A percentile compares a stretch with the other conserved stretches of the same genome.
Conservation (phyloP, 2,113 vertebrate species). For the Caretta caretta region DNA sequence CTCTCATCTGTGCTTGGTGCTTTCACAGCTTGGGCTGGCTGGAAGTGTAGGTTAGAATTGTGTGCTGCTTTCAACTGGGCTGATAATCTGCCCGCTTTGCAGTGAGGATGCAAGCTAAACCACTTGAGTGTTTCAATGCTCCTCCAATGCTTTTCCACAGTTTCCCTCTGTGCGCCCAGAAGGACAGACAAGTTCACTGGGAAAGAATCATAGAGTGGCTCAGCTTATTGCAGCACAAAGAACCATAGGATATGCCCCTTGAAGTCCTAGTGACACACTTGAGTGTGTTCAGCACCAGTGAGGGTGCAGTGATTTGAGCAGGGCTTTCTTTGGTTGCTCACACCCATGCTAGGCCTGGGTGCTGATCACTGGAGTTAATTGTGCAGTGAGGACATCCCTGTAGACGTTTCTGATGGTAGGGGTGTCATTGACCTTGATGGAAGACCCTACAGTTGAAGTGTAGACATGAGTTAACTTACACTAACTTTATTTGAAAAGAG, state of each 20-base stretch:
- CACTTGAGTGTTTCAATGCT: background rate
- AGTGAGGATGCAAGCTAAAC: background rate
- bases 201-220: background rate
- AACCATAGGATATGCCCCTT: background rate
- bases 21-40: background rate
- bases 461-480: background rate
- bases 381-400: background rate
- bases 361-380: background rate
- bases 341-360: background rate
- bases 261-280: background rate
- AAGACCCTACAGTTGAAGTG: background rate
- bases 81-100: background rate
- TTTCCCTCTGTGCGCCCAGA: background rate
- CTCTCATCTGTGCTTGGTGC: background rate
- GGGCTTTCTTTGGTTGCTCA: background rate
- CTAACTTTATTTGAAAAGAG: background rate
- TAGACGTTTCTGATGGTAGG: background rate
- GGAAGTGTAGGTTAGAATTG: background rate
- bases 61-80: background rate
- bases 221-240: background rate
- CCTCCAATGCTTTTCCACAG: background rate
- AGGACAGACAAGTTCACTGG: background rate
- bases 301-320: background rate
- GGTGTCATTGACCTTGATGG: background rate
- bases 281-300: background rate